Evolutionary conservation across 2,888 invertebrate genomes (phyloP).

Genomic region (Corbicula japonica): DNA sequence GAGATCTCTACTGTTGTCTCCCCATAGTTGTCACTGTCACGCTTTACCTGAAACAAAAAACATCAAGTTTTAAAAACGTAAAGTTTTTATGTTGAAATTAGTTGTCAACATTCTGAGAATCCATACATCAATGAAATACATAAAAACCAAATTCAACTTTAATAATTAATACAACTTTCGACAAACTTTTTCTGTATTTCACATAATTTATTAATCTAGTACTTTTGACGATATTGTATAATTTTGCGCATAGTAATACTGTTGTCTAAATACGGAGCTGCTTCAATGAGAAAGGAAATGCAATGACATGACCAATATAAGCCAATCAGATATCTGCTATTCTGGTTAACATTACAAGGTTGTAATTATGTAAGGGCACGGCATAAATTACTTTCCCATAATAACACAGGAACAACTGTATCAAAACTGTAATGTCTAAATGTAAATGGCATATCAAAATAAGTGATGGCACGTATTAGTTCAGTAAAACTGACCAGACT

Average conservation of each 20-base stretch:
- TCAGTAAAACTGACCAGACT: not conserved
- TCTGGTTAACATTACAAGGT: too few relatives aligned
- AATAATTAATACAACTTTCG: not conserved
- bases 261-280: too few relatives aligned
- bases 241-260: too few relatives aligned
- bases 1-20: constrained; percentile 87
- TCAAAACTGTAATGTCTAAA: not conserved
- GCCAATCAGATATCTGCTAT: too few relatives aligned
- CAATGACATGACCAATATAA: too few relatives aligned
- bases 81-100: not conserved
- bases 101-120: not conserved
- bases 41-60: constrained; percentile 65
- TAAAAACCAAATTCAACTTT: not conserved
- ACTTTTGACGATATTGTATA: too few relatives aligned
- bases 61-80: not conserved
- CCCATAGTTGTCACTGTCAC: constrained; percentile 75
- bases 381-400: not conserved
- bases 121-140: not conserved
- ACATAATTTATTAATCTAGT: not conserved
- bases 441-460: not conserved
- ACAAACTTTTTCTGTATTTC: not conserved
- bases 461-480: not conserved
- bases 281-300: too few relatives aligned
- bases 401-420: not conserved
- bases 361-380: too few relatives aligned